Conservation (phyloP, 2,113 vertebrate genomes). For the Euleptes europaea region DNA sequence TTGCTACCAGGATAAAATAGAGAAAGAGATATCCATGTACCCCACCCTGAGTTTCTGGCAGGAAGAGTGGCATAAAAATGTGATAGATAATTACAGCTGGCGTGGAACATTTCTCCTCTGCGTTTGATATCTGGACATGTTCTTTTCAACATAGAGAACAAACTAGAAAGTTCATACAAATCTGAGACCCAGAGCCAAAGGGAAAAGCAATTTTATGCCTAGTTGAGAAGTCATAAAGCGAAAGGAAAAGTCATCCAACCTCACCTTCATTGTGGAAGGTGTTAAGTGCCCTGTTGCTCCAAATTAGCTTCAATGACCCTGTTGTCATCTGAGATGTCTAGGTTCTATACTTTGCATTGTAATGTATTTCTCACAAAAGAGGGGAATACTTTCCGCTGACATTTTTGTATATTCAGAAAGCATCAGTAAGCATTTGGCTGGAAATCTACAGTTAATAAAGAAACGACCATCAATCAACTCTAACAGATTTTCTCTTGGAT, state of each 20-base stretch:
- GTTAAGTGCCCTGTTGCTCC: background rate
- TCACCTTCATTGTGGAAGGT: background rate
- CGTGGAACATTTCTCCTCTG: too few species aligned
- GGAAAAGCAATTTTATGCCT: background rate
- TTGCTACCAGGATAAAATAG: too few species aligned
- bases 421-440: background rate
- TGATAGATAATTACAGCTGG: too few species aligned
- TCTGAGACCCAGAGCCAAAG: background rate
- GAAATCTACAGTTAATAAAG: background rate
- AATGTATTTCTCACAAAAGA: background rate
- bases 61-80: too few species aligned
- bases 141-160: too few species aligned
- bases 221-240: background rate
- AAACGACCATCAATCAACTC: background rate
- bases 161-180: too few species aligned
- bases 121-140: too few species aligned
- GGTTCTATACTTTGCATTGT: background rate
- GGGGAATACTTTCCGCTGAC: background rate
- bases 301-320: background rate
- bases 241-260: background rate
- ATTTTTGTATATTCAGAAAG: background rate
- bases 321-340: background rate
- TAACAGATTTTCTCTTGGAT: background rate
- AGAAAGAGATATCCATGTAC: too few species aligned
- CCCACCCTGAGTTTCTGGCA: too few species aligned